Percentiles rank a stretch among this genome's conserved stretches.
Conservation (phyloP, 2,888 invertebrate genomes). For the Pachliopta kotzebuea region DNA sequence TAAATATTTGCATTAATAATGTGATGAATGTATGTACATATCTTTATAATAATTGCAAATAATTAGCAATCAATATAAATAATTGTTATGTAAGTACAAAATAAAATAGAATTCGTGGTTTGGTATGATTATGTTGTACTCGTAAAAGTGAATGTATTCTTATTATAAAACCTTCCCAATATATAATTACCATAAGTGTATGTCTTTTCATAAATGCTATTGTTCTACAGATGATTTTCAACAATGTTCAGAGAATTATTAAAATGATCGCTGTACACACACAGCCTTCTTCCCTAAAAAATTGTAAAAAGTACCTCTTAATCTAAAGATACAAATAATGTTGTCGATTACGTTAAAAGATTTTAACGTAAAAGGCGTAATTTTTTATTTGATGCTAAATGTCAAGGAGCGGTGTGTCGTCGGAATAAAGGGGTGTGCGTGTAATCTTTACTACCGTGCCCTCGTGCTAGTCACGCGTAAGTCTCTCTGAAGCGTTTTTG, state of each 20-base stretch:
- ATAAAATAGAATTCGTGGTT: not conserved
- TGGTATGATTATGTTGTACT: slow-evolving; percentile 13
- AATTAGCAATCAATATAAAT: not conserved
- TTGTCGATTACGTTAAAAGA: not conserved
- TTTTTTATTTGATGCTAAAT: not conserved
- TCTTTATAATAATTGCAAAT: slow-evolving; percentile 4
- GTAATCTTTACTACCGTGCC: slow-evolving; percentile 37
- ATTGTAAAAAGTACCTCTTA: too few relatives aligned
- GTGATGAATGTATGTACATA: slow-evolving; percentile 19
- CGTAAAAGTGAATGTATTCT: not conserved
- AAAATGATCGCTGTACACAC: too few relatives aligned
- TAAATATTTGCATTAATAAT: slow-evolving; percentile 25
- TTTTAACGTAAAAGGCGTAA: not conserved
- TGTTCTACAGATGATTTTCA: not conserved
- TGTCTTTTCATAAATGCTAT: slow-evolving; percentile 26
- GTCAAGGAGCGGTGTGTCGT: slow-evolving; percentile 46
- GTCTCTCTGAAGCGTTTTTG: slow-evolving; percentile 86
- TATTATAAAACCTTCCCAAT: slow-evolving; percentile 4
- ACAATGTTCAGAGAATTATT: too few relatives aligned
- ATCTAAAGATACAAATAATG: not conserved
- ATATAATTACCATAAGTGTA: not conserved
- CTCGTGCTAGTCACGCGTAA: slow-evolving; percentile 79
- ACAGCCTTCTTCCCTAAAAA: too few relatives aligned
- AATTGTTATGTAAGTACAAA: slow-evolving; percentile 4
- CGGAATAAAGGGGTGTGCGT: slow-evolving; percentile 42